A percentile compares a stretch with the other conserved stretches of the same genome.
Evolutionary conservation across 2,888 invertebrate genomes (phyloP).

Genomic region (Protophormia terraenovae): DNA sequence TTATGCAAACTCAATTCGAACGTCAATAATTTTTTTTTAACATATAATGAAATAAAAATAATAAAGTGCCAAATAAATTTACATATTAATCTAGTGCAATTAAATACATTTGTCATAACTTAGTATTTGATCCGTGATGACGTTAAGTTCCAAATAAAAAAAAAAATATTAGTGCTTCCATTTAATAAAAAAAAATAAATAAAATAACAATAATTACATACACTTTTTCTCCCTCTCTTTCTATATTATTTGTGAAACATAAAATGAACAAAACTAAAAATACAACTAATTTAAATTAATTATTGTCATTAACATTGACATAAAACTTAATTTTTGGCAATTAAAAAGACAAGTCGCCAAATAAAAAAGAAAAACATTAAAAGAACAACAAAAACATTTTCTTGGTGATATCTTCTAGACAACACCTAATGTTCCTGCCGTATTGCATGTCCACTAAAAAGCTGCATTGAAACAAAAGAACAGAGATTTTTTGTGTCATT

Average conservation of each 20-base stretch:
- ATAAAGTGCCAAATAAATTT: slow-evolving; percentile 6
- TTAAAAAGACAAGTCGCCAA: slow-evolving; percentile 4
- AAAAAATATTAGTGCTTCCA: slow-evolving; percentile 45
- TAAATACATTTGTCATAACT: neutral
- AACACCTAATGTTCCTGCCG: slow-evolving; percentile 16
- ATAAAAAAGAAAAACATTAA: neutral
- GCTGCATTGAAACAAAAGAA: neutral
- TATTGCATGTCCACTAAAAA: neutral
- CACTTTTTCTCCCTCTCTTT: neutral
- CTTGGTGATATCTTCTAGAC: neutral
- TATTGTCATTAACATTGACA: slow-evolving; percentile 20
- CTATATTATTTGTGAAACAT: slow-evolving; percentile 19
- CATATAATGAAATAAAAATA: neutral
- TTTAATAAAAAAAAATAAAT: slow-evolving; percentile 18
- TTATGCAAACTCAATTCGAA: neutral
- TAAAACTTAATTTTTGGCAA: slow-evolving; percentile 16
- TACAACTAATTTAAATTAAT: slow-evolving; percentile 31
- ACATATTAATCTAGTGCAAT: slow-evolving; percentile 30
- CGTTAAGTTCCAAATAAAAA: neutral
- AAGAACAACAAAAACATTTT: neutral
- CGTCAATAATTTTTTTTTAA: neutral
- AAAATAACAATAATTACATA: neutral
- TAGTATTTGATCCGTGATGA: slow-evolving; percentile 1
- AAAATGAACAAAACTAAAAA: slow-evolving; percentile 21
- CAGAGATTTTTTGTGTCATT: neutral